Evolutionary conservation across 2,888 invertebrate species (phyloP).

Genomic region (Tachina grossa): DNA sequence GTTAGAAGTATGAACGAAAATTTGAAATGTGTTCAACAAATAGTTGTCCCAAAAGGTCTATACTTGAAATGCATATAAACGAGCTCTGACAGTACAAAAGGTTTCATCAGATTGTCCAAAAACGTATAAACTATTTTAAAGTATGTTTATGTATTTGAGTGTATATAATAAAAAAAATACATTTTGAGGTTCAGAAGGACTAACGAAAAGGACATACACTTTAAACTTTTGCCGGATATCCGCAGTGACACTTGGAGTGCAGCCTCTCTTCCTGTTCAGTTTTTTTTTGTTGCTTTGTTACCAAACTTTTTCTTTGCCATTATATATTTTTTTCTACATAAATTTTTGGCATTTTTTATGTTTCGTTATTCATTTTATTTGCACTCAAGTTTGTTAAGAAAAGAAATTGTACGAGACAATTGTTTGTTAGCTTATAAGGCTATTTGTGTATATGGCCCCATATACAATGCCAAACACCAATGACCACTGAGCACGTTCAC

Average conservation of each 20-base stretch:
- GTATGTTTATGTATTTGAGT: constrained; percentile 35
- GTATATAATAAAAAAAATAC: constrained; percentile 59
- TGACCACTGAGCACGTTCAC: constrained; percentile 67
- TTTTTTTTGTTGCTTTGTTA: constrained; percentile 38
- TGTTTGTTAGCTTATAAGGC: constrained; percentile 34
- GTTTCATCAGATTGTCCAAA: constrained; percentile 69
- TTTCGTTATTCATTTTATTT: constrained; percentile 55
- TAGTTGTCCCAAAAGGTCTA: constrained; percentile 65
- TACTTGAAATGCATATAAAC: constrained; percentile 31
- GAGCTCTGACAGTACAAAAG: constrained; percentile 49
- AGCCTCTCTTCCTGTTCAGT: constrained; percentile 72
- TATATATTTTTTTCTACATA: neutral
- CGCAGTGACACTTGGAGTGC: constrained; percentile 76
- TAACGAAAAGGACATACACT: constrained; percentile 73
- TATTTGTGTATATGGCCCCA: constrained; percentile 31
- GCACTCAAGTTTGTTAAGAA: constrained; percentile 58
- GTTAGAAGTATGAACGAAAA: constrained; percentile 40
- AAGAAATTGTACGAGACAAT: constrained; percentile 62
- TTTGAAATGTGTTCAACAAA: constrained; percentile 68
- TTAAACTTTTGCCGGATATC: constrained; percentile 77
- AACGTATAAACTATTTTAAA: constrained; percentile 48
- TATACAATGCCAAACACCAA: constrained; percentile 61
- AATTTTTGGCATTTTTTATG: constrained; percentile 41
- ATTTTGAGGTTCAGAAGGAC: constrained; percentile 67
- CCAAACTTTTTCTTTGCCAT: constrained; percentile 6